Evolutionary conservation across 1,140 invertebrate species (phyloP).

Genomic region (Oreohelix idahoensis): DNA sequence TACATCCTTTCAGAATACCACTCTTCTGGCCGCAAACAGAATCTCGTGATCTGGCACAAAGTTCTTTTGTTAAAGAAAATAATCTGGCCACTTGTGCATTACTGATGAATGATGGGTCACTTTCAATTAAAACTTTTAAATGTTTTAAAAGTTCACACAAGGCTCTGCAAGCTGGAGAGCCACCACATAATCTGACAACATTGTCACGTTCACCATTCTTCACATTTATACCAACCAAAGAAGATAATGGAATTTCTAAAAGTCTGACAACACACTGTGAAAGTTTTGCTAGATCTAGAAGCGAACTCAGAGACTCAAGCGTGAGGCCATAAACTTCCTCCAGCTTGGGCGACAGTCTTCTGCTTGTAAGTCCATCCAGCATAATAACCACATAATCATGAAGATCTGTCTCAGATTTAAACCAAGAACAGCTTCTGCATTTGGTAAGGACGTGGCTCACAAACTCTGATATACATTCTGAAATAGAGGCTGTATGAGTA

Average conservation of each 20-base stretch:
- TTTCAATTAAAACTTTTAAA: background rate
- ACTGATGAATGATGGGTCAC: background rate
- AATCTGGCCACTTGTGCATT: background rate
- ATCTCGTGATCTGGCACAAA: background rate
- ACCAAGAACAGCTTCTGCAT: background rate
- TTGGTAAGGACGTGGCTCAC: background rate
- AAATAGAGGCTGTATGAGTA: background rate
- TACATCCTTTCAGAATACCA: background rate
- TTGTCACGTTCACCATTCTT: background rate
- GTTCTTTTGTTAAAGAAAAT: background rate
- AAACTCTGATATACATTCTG: background rate
- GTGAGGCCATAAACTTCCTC: background rate
- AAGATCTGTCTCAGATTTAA: background rate
- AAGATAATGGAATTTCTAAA: background rate
- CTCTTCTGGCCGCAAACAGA: background rate
- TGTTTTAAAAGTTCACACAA: slow-evolving; percentile 3
- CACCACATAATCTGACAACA: background rate
- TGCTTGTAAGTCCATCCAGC: background rate
- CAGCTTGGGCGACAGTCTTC: background rate
- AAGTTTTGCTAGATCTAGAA: background rate
- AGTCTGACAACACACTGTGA: background rate
- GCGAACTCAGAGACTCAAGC: background rate
- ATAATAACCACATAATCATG: background rate
- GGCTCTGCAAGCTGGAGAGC: background rate
- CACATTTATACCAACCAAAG: background rate